Percentiles rank a stretch among this genome's conserved stretches.
Conservation (phyloP, 2,888 invertebrate genomes). For the Anagyrus pseudococci region DNA sequence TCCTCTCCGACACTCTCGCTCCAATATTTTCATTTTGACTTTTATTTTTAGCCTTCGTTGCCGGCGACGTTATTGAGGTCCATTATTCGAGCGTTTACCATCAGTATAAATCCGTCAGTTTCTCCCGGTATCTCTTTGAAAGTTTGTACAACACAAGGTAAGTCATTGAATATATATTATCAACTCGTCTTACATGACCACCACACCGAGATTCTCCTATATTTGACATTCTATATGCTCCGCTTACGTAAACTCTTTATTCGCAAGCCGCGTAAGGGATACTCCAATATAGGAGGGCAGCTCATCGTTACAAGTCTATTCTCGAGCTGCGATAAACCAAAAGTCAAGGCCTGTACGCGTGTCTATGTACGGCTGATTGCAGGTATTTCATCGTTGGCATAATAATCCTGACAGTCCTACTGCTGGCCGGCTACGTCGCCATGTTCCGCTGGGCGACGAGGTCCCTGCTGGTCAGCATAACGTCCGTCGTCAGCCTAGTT, state of each 20-base stretch:
- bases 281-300: no score
- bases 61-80: background rate
- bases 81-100: background rate
- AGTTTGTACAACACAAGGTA: slow-evolving; percentile 12
- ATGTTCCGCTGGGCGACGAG: slow-evolving; percentile 21
- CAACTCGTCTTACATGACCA: no score
- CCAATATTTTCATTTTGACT: background rate
- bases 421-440: background rate
- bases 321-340: no score
- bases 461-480: slow-evolving; percentile 3
- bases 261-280: no score
- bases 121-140: background rate
- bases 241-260: no score
- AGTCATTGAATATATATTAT: background rate
- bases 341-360: no score
- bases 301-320: no score
- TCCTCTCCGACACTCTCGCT: no score
- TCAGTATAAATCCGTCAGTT: background rate
- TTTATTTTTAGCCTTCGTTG: slow-evolving; percentile 10
- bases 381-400: no score
- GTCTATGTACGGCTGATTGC: no score
- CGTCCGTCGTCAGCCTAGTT: background rate
- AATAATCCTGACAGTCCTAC: background rate
- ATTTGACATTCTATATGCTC: no score
- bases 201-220: no score